A percentile compares a stretch with the other conserved stretches of the same genome.
phyloP scores from a whole-genome alignment of 2,113 vertebrate genomes.

The Campylomormyrus tamandua region DNA sequence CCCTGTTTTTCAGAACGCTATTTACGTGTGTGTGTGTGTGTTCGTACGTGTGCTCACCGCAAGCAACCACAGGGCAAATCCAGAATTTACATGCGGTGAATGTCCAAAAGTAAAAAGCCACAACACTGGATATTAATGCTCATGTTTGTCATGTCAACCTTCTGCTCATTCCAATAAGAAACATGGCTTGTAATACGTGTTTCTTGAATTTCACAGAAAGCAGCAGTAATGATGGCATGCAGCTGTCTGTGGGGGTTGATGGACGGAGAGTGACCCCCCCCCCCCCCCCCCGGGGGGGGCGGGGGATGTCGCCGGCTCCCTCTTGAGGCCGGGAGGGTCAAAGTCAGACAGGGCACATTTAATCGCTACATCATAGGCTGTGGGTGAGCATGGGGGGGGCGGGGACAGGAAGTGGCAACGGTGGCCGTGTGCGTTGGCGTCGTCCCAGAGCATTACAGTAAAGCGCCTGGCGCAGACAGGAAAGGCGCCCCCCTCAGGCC shows the following conservation, averaged over 20 bases:
- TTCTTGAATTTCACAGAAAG: background rate
- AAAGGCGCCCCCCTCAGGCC: background rate
- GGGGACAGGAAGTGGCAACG: background rate
- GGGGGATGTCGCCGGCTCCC: too few relatives aligned
- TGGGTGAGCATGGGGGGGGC: background rate
- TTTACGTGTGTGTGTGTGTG: background rate
- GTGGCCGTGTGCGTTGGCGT: background rate
- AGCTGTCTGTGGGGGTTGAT: background rate
- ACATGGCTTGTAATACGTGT: background rate
- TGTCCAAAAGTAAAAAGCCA: background rate
- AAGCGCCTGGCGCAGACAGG: background rate
- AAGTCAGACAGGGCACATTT: background rate
- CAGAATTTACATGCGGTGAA: background rate
- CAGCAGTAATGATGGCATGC: background rate
- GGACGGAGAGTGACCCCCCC: too few relatives aligned
- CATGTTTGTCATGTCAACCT: background rate
- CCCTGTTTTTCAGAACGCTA: background rate
- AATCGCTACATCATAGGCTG: background rate
- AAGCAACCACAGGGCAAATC: background rate
- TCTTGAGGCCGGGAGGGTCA: background rate
- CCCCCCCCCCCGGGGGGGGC: background rate
- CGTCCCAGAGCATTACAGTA: slow-evolving; percentile 14
- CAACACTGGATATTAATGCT: background rate
- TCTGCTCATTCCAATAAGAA: background rate
- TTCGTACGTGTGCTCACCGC: background rate